A percentile compares a stretch with the other conserved stretches of the same genome.
These are phyloP conservation scores for Tetraneura akinire DNA, from an alignment of 1,140 invertebrate genomes.

Conservation along the genomic window DNA sequence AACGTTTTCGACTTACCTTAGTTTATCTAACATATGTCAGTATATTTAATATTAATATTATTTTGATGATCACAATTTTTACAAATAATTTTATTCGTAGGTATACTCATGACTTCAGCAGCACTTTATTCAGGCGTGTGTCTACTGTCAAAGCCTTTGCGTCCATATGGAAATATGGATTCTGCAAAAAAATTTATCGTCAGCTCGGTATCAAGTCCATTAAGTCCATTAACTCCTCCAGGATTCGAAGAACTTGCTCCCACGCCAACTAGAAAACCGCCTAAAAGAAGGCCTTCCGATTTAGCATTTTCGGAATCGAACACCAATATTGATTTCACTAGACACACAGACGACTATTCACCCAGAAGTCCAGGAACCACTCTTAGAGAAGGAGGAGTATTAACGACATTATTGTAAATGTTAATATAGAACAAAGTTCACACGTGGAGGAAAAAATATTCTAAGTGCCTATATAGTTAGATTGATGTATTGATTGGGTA, in stretches of 20 bases:
- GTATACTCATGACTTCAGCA: conserved; percentile 38
- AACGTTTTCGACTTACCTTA: conserved; percentile 51
- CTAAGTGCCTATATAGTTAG: background rate
- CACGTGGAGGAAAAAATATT: background rate
- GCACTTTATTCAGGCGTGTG: conserved; percentile 33
- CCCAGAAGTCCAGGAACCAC: conserved; percentile 52
- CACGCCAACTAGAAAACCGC: conserved; percentile 35
- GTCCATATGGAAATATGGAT: conserved; percentile 7
- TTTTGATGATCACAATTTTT: background rate
- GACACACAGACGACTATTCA: conserved; percentile 44
- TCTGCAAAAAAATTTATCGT: conserved; percentile 26
- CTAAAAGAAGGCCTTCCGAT: conserved; percentile 25
- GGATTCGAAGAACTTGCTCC: conserved; percentile 24
- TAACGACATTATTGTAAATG: conserved; percentile 52
- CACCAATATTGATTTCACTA: conserved; percentile 35
- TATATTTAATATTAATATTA: background rate
- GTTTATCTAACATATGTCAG: conserved; percentile 50
- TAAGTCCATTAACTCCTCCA: conserved; percentile 29
- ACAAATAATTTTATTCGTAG: background rate
- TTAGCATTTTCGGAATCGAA: conserved; percentile 4
- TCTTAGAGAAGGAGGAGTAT: conserved; percentile 50
- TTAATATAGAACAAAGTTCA: background rate
- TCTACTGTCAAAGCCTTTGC: conserved; percentile 10
- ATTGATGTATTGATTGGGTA: background rate
- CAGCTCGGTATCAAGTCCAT: conserved; percentile 34